These are phyloP conservation scores for Cercocebus atys DNA, from an alignment of 2,113 vertebrate species.

Conservation along the genomic window DNA sequence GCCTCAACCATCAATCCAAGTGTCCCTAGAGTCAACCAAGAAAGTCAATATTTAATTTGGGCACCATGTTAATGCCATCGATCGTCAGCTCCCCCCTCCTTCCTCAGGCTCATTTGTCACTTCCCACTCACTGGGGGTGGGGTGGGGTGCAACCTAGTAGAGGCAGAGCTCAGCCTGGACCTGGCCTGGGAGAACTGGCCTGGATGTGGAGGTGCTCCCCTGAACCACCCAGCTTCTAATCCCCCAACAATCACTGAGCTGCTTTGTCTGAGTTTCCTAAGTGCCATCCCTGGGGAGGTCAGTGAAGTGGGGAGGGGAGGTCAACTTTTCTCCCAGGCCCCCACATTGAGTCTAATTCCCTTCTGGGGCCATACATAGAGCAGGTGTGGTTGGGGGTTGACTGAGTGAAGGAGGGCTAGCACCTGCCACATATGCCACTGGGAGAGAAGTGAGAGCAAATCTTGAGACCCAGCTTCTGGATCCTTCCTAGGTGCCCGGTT, in stretches of 20 bases:
- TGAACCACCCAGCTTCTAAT: neutral
- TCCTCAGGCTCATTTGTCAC: constrained; percentile 69
- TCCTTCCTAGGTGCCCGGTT: neutral
- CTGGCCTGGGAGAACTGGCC: neutral
- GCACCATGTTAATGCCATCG: constrained; percentile 76
- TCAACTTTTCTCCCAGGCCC: neutral
- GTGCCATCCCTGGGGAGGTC: neutral
- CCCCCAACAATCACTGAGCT: neutral
- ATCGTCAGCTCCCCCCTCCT: constrained; percentile 21
- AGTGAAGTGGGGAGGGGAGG: no score
- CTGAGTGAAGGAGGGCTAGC: neutral
- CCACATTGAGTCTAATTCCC: neutral
- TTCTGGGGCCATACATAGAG: neutral
- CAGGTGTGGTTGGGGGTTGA: neutral
- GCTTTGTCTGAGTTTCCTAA: neutral
- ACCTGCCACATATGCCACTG: rapidly evolving
- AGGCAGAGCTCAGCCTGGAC: neutral
- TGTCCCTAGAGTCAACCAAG: constrained; percentile 71
- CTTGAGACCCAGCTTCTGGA: neutral
- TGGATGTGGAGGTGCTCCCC: neutral
- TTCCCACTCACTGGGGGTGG: neutral
- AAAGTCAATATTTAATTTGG: constrained; percentile 84
- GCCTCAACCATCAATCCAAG: constrained; percentile 68
- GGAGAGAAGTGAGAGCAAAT: neutral
- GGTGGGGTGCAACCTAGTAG: neutral